Conservation (phyloP, 2,113 vertebrate species). For the Pituophis catenifer region DNA sequence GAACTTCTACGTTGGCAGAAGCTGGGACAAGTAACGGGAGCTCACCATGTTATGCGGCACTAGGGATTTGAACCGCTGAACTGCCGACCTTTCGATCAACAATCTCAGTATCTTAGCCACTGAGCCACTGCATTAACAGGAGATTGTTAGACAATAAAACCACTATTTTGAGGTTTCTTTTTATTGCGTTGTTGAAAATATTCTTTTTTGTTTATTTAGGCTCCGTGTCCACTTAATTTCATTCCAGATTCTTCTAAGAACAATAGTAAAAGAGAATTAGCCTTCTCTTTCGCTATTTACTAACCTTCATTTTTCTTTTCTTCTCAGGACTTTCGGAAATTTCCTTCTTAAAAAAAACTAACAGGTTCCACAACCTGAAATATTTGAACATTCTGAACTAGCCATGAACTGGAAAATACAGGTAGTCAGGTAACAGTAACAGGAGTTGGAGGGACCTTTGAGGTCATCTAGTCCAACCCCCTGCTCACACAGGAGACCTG, state of each 20-base stretch:
- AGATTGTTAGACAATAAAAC: neutral
- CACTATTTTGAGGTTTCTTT: neutral
- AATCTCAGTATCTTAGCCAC: too few species aligned
- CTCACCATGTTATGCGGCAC: too few species aligned
- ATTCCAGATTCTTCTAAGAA: neutral
- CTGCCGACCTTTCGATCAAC: too few species aligned
- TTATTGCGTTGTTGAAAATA: neutral
- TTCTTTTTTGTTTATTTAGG: neutral
- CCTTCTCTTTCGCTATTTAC: neutral
- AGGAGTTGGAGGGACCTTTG: too few species aligned
- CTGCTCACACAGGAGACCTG: too few species aligned
- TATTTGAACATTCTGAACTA: neutral
- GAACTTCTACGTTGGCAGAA: too few species aligned
- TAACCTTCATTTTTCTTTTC: neutral
- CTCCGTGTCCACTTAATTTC: neutral
- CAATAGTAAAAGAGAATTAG: neutral
- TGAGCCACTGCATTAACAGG: too few species aligned
- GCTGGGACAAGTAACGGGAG: too few species aligned
- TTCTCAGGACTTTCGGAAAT: neutral
- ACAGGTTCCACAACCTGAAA: neutral
- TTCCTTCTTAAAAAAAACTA: neutral
- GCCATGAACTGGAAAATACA: neutral
- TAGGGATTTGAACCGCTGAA: too few species aligned
- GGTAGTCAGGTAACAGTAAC: too few species aligned
- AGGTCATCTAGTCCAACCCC: too few species aligned